phyloP scores from a whole-genome alignment of 2,888 invertebrate genomes.

The Drosophila longiperda region DNA sequence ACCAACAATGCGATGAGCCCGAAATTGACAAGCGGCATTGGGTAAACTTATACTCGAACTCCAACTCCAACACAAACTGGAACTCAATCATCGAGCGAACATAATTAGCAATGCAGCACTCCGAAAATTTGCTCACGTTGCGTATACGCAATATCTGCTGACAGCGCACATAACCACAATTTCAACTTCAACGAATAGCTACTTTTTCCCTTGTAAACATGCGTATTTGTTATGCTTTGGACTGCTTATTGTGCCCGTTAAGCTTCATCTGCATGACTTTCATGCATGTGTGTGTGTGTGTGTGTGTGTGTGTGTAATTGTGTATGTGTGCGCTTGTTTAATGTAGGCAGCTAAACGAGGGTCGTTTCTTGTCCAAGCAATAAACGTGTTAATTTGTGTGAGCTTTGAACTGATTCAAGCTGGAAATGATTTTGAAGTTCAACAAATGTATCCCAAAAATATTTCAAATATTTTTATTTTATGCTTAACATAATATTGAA shows the following conservation, averaged over 20 bases:
- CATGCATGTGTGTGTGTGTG: constrained; percentile 2
- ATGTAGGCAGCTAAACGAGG: constrained; percentile 2
- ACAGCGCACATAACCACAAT: constrained; percentile 29
- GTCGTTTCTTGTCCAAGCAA: constrained; percentile 1
- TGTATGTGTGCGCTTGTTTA: constrained; percentile 18
- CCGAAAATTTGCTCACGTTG: constrained; percentile 11
- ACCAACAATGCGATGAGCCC: constrained; percentile 26
- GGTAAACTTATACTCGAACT: not conserved
- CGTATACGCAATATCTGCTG: constrained; percentile 50
- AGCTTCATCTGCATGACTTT: constrained; percentile 32
- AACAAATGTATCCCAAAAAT: not conserved
- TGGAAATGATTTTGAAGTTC: not conserved
- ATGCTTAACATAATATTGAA: not conserved
- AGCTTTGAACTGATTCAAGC: not conserved
- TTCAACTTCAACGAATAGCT: constrained; percentile 16
- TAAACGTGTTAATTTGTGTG: not conserved
- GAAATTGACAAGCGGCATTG: constrained; percentile 49
- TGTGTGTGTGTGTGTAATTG: not conserved
- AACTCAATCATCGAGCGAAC: constrained; percentile 17
- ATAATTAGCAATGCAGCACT: constrained; percentile 66
- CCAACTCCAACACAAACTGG: not conserved
- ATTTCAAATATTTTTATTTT: not conserved
- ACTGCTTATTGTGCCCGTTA: constrained; percentile 56
- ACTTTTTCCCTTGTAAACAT: constrained; percentile 11
- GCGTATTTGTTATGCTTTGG: constrained; percentile 56